Evolutionary conservation across 2,888 invertebrate genomes (phyloP).

Genomic region (Coleophora flavipennella): DNA sequence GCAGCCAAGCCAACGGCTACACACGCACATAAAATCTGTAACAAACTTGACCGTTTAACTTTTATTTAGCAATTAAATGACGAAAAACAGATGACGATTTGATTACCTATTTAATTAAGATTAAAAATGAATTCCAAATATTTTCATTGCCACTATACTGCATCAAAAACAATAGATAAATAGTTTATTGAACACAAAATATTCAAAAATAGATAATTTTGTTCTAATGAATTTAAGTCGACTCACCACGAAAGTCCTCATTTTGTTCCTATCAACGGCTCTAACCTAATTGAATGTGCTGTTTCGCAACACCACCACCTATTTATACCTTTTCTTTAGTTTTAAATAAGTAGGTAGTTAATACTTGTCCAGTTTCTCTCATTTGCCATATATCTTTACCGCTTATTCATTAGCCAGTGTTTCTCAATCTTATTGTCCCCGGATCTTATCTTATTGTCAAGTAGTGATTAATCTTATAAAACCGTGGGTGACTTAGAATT

Average conservation of each 20-base stretch:
- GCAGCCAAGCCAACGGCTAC: constrained; percentile 47
- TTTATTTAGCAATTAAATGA: too few relatives aligned
- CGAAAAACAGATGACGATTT: too few relatives aligned
- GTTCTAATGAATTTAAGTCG: neutral
- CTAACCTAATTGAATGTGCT: constrained; percentile 51
- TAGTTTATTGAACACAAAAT: too few relatives aligned
- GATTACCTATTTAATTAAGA: too few relatives aligned
- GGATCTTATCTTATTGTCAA: too few relatives aligned
- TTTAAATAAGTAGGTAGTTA: constrained; percentile 42
- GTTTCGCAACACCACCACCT: constrained; percentile 41
- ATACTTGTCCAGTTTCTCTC: constrained; percentile 45
- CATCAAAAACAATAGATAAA: too few relatives aligned
- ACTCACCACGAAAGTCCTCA: constrained; percentile 58
- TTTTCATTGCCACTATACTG: too few relatives aligned
- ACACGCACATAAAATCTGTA: constrained; percentile 45
- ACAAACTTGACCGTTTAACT: constrained; percentile 17
- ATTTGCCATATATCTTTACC: constrained; percentile 50
- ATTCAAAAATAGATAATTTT: too few relatives aligned
- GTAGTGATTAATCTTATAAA: constrained; percentile 12
- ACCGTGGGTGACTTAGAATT: neutral
- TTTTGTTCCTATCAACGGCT: constrained; percentile 48
- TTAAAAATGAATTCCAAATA: too few relatives aligned
- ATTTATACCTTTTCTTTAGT: constrained; percentile 65
- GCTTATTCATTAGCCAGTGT: constrained; percentile 41
- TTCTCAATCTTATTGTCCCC: constrained; percentile 45